Evolutionary conservation across 2,113 vertebrate species (phyloP).

Genomic region (Cyprichromis sp.): DNA sequence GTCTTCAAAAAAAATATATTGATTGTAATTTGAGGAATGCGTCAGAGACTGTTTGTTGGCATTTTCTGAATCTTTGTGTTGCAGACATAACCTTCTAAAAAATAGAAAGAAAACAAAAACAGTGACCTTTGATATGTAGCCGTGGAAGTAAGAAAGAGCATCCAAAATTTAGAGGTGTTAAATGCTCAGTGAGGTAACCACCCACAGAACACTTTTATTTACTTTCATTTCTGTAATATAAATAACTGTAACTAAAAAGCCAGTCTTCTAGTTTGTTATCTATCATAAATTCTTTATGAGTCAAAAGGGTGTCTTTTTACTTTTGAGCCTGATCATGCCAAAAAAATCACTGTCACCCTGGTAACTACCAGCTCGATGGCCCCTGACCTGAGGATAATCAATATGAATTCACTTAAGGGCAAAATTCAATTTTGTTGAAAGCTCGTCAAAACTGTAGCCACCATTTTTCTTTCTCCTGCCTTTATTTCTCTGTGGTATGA

Average conservation of each 20-base stretch:
- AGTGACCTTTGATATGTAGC: not conserved
- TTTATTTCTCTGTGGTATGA: not conserved
- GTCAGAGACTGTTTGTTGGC: not conserved
- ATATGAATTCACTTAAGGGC: not conserved
- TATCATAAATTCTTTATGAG: not conserved
- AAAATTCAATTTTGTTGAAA: not conserved
- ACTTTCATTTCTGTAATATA: not conserved
- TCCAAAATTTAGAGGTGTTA: not conserved
- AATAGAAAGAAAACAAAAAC: not conserved
- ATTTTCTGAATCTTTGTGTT: not conserved
- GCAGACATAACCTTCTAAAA: not conserved
- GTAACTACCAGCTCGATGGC: not conserved
- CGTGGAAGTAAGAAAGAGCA: not conserved
- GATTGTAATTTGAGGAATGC: not conserved
- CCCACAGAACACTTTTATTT: not conserved
- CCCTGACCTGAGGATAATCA: not conserved
- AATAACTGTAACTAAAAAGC: not conserved
- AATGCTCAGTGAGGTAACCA: not conserved
- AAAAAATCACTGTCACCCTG: not conserved
- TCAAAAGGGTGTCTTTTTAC: not conserved
- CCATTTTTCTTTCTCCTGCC: rapidly evolving
- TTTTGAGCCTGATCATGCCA: not conserved
- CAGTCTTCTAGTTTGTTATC: not conserved
- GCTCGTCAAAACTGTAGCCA: not conserved
- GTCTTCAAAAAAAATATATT: not conserved